Conservation (phyloP, 2,113 vertebrate genomes). For the Sminthopsis crassicaudata region DNA sequence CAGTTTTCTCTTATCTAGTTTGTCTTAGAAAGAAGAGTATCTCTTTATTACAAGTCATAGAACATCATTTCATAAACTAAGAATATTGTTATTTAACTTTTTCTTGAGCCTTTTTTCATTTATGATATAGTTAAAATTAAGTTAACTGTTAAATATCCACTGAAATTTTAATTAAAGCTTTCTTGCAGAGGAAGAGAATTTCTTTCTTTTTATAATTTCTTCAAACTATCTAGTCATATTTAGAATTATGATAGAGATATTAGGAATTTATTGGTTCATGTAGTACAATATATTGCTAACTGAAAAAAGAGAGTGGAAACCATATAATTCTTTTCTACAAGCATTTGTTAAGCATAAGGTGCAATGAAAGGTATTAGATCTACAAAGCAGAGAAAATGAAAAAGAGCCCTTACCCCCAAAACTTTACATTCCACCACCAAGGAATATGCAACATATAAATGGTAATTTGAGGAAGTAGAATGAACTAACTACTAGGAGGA, state of each 20-base stretch:
- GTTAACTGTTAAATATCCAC: not conserved
- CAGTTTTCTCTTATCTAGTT: not conserved
- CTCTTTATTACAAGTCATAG: not conserved
- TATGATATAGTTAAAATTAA: not conserved
- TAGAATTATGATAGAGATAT: not conserved
- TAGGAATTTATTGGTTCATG: conserved; percentile 1
- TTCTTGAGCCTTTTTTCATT: not conserved
- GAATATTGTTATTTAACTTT: not conserved
- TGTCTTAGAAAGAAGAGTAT: not conserved
- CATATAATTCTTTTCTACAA: not conserved
- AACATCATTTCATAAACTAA: not conserved
- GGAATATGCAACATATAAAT: not conserved
- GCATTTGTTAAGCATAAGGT: not conserved
- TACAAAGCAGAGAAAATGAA: not conserved
- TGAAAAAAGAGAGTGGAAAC: not conserved
- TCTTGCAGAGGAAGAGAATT: not conserved
- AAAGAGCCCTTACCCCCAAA: not conserved
- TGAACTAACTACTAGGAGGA: not conserved
- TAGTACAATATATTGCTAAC: conserved; percentile 24
- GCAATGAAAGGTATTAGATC: not conserved
- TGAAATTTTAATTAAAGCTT: not conserved
- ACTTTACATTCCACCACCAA: not conserved
- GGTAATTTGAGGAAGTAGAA: not conserved
- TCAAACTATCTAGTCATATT: not conserved
- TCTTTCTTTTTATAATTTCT: not conserved